Percentiles rank a stretch among this genome's conserved stretches.
phyloP scores from a whole-genome alignment of 1,140 invertebrate species.

The Cheumatopsyche charites region DNA sequence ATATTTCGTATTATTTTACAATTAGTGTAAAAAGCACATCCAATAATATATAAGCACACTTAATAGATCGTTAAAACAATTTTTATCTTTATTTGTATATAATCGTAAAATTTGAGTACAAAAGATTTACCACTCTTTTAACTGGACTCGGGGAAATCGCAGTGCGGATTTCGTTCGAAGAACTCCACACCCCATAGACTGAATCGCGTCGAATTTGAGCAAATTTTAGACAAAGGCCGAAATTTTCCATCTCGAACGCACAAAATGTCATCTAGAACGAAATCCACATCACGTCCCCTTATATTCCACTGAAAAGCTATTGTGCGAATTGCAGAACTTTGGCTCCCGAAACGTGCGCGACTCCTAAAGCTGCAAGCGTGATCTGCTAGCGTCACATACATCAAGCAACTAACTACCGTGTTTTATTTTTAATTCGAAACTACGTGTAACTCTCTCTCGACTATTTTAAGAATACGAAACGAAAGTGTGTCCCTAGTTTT shows the following conservation, averaged over 20 bases:
- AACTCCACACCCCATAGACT: no score
- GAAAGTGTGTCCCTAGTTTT: slow-evolving; percentile 14
- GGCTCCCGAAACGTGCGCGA: slow-evolving; percentile 21
- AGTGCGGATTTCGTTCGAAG: no score
- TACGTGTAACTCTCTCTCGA: no score
- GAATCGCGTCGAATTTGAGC: no score
- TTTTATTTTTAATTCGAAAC: slow-evolving; percentile 12
- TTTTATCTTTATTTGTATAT: slow-evolving; percentile 7
- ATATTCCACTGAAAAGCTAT: slow-evolving; percentile 43
- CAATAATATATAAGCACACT: slow-evolving; percentile 38
- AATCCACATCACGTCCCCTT: no score
- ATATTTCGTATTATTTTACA: slow-evolving; percentile 39
- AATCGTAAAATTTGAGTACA: background rate
- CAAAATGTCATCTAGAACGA: no score
- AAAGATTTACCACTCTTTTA: no score
- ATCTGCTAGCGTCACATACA: slow-evolving; percentile 9
- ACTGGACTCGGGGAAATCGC: no score
- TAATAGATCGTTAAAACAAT: slow-evolving; percentile 17
- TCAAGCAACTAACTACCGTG: slow-evolving; percentile 31
- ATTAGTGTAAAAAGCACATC: slow-evolving; percentile 29
- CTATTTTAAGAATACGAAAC: background rate
- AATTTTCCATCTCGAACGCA: no score
- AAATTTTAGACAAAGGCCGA: no score
- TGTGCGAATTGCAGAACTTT: slow-evolving; percentile 36
- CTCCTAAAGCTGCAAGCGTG: slow-evolving; percentile 20